Conservation (phyloP, 2,113 vertebrate species). For the Phoxinus phoxinus region DNA sequence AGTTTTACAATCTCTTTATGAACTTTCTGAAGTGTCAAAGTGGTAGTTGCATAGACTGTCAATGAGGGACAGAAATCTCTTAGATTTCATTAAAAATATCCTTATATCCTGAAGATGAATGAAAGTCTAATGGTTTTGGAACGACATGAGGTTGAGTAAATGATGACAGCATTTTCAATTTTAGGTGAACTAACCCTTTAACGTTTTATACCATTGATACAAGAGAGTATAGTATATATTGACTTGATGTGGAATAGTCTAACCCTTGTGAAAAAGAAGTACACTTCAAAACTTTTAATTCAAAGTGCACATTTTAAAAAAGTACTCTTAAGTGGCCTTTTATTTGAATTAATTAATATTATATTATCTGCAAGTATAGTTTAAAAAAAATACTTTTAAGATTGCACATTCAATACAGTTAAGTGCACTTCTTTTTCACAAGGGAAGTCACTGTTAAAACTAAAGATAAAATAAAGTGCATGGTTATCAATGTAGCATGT, state of each 20-base stretch:
- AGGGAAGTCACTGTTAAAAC: not conserved
- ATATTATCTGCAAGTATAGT: not conserved
- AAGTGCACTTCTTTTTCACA: not conserved
- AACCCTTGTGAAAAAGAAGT: not conserved
- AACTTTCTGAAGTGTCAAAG: no score
- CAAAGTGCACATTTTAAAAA: not conserved
- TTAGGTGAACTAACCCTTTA: not conserved
- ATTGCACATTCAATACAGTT: not conserved
- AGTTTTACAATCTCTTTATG: no score
- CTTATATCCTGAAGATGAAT: no score
- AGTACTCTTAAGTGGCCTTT: not conserved
- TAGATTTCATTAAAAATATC: no score
- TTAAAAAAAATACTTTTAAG: not conserved
- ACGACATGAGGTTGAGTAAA: no score
- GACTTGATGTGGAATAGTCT: not conserved
- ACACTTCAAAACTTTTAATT: not conserved
- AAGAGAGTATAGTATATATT: not conserved
- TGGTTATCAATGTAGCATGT: conserved; percentile 25
- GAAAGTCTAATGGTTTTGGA: no score
- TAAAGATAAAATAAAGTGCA: not conserved
- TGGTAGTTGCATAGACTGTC: no score
- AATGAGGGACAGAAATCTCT: no score
- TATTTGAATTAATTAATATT: not conserved
- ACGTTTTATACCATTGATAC: not conserved
- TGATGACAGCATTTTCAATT: no score